phyloP scores from a whole-genome alignment of 2,797 vertebrate genomes.

The Spheniscus humboldti region DNA sequence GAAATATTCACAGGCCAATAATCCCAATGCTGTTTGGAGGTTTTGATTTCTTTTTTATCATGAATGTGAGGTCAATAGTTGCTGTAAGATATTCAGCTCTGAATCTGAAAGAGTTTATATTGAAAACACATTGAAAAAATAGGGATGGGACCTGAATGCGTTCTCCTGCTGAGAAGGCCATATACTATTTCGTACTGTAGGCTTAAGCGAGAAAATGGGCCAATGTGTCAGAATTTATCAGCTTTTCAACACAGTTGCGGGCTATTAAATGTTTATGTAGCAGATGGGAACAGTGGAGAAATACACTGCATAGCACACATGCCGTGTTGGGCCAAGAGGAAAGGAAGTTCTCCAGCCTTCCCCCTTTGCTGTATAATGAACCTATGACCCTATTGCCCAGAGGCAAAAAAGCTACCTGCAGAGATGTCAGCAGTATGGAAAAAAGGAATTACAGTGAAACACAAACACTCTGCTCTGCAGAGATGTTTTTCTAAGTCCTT shows the following conservation, averaged over 20 bases:
- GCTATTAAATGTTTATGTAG: slow-evolving; percentile 63
- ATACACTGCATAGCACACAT: not conserved
- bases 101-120: not conserved
- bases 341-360: slow-evolving; percentile 36
- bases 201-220: slow-evolving; percentile 56
- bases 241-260: slow-evolving; percentile 49
- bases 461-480: not conserved
- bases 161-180: not conserved
- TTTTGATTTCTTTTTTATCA: not conserved
- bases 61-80: slow-evolving; percentile 36
- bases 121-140: not conserved
- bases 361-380: slow-evolving; percentile 13
- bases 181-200: not conserved
- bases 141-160: not conserved
- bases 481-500: not conserved
- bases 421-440: slow-evolving; percentile 31
- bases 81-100: not conserved
- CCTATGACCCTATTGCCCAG: slow-evolving; percentile 11
- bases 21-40: slow-evolving; percentile 73
- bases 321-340: slow-evolving; percentile 24
- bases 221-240: slow-evolving; percentile 60
- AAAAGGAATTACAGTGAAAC: not conserved
- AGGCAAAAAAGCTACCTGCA: slow-evolving; percentile 59
- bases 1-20: slow-evolving; percentile 84
- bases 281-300: slow-evolving; percentile 51